Evolutionary conservation across 2,113 vertebrate species (phyloP).

Genomic region (Symphodus melops): DNA sequence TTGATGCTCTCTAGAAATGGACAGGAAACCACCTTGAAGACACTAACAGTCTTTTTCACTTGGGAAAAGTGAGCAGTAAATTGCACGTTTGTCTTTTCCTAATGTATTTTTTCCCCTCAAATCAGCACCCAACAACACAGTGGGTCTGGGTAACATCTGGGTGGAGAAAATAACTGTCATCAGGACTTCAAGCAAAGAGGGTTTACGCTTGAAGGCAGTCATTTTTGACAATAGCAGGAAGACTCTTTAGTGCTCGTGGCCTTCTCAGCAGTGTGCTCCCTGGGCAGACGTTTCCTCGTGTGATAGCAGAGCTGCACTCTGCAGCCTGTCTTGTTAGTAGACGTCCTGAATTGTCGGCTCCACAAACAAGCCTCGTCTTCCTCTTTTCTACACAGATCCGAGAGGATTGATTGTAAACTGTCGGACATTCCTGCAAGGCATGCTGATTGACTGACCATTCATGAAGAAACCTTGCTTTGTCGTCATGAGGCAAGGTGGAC

Average conservation of each 20-base stretch:
- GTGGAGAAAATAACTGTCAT: constrained; percentile 34
- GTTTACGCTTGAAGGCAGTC: constrained; percentile 22
- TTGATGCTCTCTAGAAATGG: no score
- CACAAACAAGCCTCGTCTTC: constrained; percentile 44
- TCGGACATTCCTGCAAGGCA: constrained; percentile 31
- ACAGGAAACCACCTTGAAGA: no score
- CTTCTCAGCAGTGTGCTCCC: constrained; percentile 43
- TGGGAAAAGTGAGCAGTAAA: background rate
- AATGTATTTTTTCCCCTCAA: constrained; percentile 22
- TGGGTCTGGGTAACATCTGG: background rate
- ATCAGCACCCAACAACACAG: background rate
- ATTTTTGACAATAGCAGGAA: constrained; percentile 83
- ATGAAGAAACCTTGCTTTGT: constrained; percentile 9
- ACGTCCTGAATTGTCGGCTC: constrained; percentile 46
- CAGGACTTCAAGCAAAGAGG: constrained; percentile 38
- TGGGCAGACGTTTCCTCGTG: constrained; percentile 72
- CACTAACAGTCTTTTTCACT: no score
- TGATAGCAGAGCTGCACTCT: constrained; percentile 49
- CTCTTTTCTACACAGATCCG: constrained; percentile 5
- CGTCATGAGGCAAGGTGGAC: background rate
- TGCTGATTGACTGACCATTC: constrained; percentile 29
- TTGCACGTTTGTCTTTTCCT: constrained; percentile 9
- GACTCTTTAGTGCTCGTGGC: constrained; percentile 31
- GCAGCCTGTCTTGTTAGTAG: constrained; percentile 40
- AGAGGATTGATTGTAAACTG: constrained; percentile 19